Evolutionary conservation across 2,888 invertebrate genomes (phyloP).

Genomic region (Leptinotarsa haldemani): DNA sequence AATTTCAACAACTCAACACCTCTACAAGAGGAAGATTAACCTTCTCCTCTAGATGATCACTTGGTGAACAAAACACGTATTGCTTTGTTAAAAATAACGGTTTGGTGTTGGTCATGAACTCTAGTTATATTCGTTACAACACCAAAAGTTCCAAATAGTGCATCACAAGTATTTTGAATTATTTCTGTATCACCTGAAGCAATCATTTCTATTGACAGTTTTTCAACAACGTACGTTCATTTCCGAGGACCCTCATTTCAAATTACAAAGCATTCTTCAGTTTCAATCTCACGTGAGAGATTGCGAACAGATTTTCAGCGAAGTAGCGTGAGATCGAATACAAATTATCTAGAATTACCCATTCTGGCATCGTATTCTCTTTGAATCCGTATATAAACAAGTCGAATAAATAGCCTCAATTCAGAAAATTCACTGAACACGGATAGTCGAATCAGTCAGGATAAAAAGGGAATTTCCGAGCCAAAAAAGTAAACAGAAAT

Average conservation of each 20-base stretch:
- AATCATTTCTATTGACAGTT: too few relatives aligned
- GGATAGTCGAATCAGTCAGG: slow-evolving; percentile 40
- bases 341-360: slow-evolving; percentile 21
- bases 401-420: slow-evolving; percentile 51
- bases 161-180: too few relatives aligned
- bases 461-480: slow-evolving; percentile 53
- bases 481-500: slow-evolving; percentile 57
- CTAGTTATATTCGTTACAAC: too few relatives aligned
- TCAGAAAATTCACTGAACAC: slow-evolving; percentile 51
- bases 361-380: slow-evolving; percentile 12
- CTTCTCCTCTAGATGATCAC: too few relatives aligned
- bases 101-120: too few relatives aligned
- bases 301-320: neutral
- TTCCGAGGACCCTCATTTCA: neutral
- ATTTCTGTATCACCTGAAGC: too few relatives aligned
- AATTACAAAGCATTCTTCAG: neutral
- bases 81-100: too few relatives aligned
- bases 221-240: neutral
- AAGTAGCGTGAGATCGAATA: slow-evolving; percentile 17
- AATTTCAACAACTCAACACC: too few relatives aligned
- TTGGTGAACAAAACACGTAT: too few relatives aligned
- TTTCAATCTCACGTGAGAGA: neutral
- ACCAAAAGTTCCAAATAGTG: too few relatives aligned
- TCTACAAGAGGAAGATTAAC: too few relatives aligned
- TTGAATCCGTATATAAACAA: slow-evolving; percentile 32